phyloP scores from a whole-genome alignment of 2,888 invertebrate species.

The Nebria salina region DNA sequence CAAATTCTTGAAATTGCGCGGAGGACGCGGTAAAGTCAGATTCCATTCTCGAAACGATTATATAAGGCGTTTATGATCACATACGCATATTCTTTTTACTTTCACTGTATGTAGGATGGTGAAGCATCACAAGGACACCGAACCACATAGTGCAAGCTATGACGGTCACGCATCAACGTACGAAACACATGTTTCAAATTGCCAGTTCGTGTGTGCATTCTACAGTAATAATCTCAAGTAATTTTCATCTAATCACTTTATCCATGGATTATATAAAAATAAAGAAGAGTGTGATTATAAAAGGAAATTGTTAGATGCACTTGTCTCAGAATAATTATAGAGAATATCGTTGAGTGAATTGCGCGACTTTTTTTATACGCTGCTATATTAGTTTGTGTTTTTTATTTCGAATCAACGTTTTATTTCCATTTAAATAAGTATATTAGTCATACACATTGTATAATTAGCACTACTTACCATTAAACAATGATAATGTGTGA shows the following conservation, averaged over 20 bases:
- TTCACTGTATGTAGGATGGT: background rate
- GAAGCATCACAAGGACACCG: background rate
- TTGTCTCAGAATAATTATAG: background rate
- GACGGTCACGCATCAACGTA: background rate
- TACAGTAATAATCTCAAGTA: background rate
- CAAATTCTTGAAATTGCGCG: background rate
- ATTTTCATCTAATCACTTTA: background rate
- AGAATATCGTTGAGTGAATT: background rate
- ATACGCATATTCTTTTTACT: background rate
- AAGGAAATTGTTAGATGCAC: background rate
- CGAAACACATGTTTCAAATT: slow-evolving; percentile 1
- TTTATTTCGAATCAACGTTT: no score
- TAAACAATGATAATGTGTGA: background rate
- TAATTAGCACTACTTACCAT: background rate
- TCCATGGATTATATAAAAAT: background rate
- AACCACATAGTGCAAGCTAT: background rate
- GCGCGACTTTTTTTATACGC: background rate
- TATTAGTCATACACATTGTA: background rate
- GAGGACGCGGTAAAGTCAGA: background rate
- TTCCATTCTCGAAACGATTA: background rate
- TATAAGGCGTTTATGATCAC: background rate
- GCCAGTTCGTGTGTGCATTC: background rate
- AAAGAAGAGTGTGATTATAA: background rate
- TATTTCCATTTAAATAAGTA: no score
- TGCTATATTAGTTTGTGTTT: background rate